These are phyloP conservation scores for Melieria picta DNA, from an alignment of 2,888 invertebrate species.

Conservation along the genomic window DNA sequence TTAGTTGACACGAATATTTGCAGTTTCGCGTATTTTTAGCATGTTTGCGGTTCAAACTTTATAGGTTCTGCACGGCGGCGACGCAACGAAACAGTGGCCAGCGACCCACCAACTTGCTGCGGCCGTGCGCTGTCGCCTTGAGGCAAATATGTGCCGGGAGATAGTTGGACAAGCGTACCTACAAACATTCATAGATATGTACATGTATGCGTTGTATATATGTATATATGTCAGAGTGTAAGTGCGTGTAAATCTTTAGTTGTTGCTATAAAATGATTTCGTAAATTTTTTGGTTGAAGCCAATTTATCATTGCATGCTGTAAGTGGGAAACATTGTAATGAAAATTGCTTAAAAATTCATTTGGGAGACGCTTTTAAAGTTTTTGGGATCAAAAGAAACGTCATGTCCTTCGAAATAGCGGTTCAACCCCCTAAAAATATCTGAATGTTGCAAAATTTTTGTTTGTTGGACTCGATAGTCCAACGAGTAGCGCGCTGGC, in stretches of 20 bases:
- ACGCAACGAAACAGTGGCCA: neutral
- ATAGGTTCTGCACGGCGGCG: neutral
- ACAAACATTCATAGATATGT: neutral
- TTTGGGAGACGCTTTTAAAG: too few relatives aligned
- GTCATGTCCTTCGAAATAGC: too few relatives aligned
- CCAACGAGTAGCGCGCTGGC: too few relatives aligned
- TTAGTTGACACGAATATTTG: constrained; percentile 53
- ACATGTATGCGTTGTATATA: neutral
- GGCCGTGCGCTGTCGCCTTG: too few relatives aligned
- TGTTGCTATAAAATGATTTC: neutral
- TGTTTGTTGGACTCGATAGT: too few relatives aligned
- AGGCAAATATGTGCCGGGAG: too few relatives aligned
- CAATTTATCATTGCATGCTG: neutral
- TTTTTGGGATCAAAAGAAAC: too few relatives aligned
- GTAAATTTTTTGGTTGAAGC: neutral
- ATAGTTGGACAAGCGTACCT: neutral
- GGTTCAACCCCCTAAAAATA: neutral
- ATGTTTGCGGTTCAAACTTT: constrained; percentile 11
- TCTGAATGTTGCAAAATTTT: neutral
- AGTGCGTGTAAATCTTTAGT: too few relatives aligned
- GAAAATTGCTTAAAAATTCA: neutral
- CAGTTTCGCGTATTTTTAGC: constrained; percentile 39
- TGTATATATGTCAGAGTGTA: too few relatives aligned
- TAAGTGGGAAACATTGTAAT: neutral
- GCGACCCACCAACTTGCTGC: neutral